Evolutionary conservation across 2,113 vertebrate genomes (phyloP).

Genomic region (Etheostoma cragini): DNA sequence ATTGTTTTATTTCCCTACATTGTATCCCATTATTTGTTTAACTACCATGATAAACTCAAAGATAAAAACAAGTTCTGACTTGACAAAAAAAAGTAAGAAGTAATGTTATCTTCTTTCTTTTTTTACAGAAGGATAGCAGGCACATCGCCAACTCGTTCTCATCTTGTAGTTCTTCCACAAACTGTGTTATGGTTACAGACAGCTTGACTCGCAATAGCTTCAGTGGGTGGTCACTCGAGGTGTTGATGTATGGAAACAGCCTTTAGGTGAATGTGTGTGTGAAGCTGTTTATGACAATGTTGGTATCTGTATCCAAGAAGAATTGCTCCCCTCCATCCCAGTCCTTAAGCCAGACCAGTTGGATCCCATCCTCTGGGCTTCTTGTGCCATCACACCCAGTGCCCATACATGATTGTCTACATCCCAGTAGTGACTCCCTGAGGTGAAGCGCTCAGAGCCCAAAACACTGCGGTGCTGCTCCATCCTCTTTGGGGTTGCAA

Average conservation of each 20-base stretch:
- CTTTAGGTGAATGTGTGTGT: not conserved
- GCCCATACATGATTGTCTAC: conserved; percentile 1
- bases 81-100: not conserved
- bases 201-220: not conserved
- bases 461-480: conserved; percentile 10
- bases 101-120: too few relatives aligned
- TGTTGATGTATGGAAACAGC: conserved; percentile 35
- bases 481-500: not conserved
- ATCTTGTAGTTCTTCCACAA: not conserved
- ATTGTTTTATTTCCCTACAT: not conserved
- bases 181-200: not conserved
- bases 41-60: not conserved
- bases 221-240: not conserved
- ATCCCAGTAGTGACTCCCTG: conserved; percentile 12
- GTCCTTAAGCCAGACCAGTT: conserved; percentile 6
- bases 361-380: not conserved
- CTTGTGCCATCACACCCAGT: conserved; percentile 2
- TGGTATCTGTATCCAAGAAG: not conserved
- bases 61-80: not conserved
- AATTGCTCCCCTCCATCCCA: not conserved
- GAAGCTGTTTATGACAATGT: not conserved
- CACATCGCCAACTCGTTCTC: not conserved
- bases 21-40: not conserved
- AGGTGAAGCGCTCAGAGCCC: not conserved
- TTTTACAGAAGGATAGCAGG: too few relatives aligned